Conservation (phyloP, 2,888 invertebrate species). For the Leptinotarsa rubiginosa region DNA sequence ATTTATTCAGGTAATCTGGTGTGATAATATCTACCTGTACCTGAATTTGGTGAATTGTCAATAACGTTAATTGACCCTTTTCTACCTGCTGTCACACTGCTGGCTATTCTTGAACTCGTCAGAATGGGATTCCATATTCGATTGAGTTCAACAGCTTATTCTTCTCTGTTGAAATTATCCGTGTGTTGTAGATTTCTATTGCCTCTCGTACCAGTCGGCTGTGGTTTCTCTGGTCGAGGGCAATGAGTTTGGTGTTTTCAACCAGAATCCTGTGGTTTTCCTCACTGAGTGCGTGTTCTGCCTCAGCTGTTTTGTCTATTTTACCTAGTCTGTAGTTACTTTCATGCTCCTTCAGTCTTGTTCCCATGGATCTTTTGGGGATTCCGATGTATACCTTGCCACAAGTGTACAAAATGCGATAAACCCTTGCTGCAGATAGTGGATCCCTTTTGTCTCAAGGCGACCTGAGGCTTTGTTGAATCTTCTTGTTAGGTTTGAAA, state of each 20-base stretch:
- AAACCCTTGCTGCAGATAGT: neutral
- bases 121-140: neutral
- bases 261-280: neutral
- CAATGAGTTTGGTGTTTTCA: neutral
- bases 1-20: neutral
- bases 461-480: neutral
- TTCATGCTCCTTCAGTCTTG: neutral
- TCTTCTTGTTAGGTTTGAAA: neutral
- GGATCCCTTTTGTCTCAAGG: neutral
- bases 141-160: neutral
- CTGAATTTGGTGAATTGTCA: neutral
- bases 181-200: neutral
- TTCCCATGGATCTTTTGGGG: neutral
- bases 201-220: too few relatives aligned
- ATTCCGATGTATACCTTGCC: neutral
- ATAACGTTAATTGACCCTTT: neutral
- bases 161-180: neutral
- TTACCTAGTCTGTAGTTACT: neutral
- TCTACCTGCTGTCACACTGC: too few relatives aligned
- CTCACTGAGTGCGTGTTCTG: neutral
- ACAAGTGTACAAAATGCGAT: neutral
- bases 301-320: neutral
- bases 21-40: neutral
- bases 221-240: neutral
- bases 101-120: neutral